Evolutionary conservation across 2,113 vertebrate species (phyloP), one percentile per base, ranked within the genome.

Genomic region (Erythrolamprus reginae): DNA sequence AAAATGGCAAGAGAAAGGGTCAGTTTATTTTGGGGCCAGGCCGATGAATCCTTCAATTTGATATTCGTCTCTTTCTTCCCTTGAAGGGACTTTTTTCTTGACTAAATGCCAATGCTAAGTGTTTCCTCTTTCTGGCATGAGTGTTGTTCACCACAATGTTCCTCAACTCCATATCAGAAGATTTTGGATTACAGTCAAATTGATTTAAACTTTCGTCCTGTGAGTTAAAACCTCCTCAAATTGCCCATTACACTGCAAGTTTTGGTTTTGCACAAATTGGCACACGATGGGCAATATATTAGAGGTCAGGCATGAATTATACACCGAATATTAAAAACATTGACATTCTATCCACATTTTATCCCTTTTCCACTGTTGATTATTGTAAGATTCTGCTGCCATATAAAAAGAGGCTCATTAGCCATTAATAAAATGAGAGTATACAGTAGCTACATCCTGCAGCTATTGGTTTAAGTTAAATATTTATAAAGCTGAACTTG

Each of bases 401-500:
- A 51, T 92, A 52, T 91, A 84, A 94, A 93, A 96, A 94, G 82
- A 92, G 61, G 94, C 93, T 87, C 82, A 90, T 84, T 93, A 55
- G 55, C 65, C 89, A 94, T 93, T 95, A 94, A 93, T 86, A 91
- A 94, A 82, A 95, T 92, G 47, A 90, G 95, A 94, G 88, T 3
- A 86, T 91, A 56, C 51, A 91, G 91, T 90, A 90, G 45, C 50
- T 93, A 93, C 95, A 95, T 52, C 70, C 96, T 95, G 65, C 53
- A 92, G 89, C 96, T 96, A 94, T 94, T 93, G 90, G 89, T 91
- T 89, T 92, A 65, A 89, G 87, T 93, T 94, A 94, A 97, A 95
- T 96, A 96, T 96, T 96, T 96, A 96, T 95, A 94, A 96, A 95
- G 61, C 70, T 91, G 92, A 88, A 94, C 70, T 94, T 88, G 48